Percentiles rank a stretch among this genome's conserved stretches.
Evolutionary conservation across 2,888 invertebrate genomes (phyloP).

Genomic region (Microplitis manilae): DNA sequence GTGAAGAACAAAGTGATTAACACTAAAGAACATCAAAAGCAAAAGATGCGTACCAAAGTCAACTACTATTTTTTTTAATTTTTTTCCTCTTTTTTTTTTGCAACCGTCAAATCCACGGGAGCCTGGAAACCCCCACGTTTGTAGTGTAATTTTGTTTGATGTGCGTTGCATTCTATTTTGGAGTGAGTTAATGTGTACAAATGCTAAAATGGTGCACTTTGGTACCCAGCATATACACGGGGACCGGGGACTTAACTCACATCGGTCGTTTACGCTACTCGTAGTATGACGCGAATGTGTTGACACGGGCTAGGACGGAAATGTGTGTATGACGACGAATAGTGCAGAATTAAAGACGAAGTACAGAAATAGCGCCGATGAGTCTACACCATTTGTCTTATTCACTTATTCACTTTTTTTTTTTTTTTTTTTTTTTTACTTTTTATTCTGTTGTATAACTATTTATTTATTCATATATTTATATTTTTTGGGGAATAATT

Average conservation of each 20-base stretch:
- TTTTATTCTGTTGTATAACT: background rate
- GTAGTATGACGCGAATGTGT: background rate
- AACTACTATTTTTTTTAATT: background rate
- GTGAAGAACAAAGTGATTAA: background rate
- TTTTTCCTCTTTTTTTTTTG: background rate
- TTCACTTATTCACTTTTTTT: background rate
- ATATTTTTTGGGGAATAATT: background rate
- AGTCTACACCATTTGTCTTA: slow-evolving; percentile 1
- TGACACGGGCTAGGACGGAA: slow-evolving; percentile 47
- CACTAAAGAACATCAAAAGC: background rate
- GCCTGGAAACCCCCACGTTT: slow-evolving; percentile 30
- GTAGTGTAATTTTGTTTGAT: slow-evolving; percentile 60
- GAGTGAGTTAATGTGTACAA: slow-evolving; percentile 58
- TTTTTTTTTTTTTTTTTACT: background rate
- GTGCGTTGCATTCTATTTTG: slow-evolving; percentile 65
- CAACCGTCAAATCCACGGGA: slow-evolving; percentile 10
- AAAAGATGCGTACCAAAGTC: background rate
- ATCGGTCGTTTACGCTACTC: background rate
- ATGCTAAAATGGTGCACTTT: slow-evolving; percentile 56
- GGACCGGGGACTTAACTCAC: slow-evolving; percentile 21
- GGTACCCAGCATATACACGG: slow-evolving; percentile 44
- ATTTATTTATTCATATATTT: background rate
- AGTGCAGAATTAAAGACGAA: slow-evolving; percentile 32
- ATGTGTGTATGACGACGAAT: slow-evolving; percentile 53
- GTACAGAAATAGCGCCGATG: slow-evolving; percentile 60